These are phyloP conservation scores for Saguinus midas DNA, from an alignment of 2,113 vertebrate genomes.

Conservation along the genomic window DNA sequence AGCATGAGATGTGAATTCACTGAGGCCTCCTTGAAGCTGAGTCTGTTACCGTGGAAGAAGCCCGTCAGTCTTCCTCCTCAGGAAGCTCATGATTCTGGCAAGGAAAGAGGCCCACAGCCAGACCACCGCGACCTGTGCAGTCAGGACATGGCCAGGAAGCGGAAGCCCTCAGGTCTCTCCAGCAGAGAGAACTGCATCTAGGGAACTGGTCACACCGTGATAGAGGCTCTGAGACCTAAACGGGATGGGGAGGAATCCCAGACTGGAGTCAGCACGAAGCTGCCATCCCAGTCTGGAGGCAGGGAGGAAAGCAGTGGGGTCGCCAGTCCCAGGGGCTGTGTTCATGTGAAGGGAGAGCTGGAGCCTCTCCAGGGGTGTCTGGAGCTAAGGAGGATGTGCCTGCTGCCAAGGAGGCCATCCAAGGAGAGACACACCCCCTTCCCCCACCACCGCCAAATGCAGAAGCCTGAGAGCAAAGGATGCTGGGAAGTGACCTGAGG, in stretches of 20 bases:
- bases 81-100: background rate
- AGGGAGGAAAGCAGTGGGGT: no score
- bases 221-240: background rate
- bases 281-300: rapidly evolving
- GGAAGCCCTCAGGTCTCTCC: background rate
- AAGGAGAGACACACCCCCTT: rapidly evolving
- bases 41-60: background rate
- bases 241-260: no score
- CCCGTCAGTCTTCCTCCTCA: background rate
- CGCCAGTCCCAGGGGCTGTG: background rate
- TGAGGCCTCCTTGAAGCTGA: background rate
- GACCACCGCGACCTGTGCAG: background rate
- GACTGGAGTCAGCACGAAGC: background rate
- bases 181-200: background rate
- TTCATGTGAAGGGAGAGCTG: background rate
- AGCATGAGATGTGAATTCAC: background rate
- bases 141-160: no score
- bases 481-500: background rate
- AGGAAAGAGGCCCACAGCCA: background rate
- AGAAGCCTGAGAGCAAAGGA: background rate
- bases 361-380: background rate
- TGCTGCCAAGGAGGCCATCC: background rate
- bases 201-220: rapidly evolving
- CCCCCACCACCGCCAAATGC: background rate
- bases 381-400: background rate